Percentiles rank a stretch among this genome's conserved stretches.
These are phyloP conservation scores for Stenichneumon culpator DNA, from an alignment of 2,888 invertebrate species.

Conservation along the genomic window DNA sequence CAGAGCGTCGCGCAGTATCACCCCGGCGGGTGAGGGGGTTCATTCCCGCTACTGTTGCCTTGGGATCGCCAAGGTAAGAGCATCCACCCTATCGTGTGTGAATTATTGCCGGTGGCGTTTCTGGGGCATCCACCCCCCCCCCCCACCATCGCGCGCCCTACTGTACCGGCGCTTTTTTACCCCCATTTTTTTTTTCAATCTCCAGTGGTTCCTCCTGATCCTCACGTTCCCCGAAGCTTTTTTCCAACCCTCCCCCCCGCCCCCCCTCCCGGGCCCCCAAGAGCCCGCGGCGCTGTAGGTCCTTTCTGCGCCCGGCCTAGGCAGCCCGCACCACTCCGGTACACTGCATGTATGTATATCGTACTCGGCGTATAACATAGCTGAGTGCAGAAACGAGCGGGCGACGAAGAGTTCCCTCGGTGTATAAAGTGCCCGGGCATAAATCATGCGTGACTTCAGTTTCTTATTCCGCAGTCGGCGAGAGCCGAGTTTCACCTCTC, in stretches of 20 bases:
- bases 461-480: constrained; percentile 57
- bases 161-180: constrained; percentile 11
- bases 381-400: constrained; percentile 29
- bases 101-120: constrained; percentile 78
- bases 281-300: constrained; percentile 16
- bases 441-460: constrained; percentile 74
- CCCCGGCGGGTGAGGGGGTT: constrained; percentile 14
- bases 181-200: constrained; percentile 38
- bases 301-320: constrained; percentile 25
- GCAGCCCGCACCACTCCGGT: not conserved
- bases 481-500: constrained; percentile 34
- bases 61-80: constrained; percentile 73
- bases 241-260: not conserved
- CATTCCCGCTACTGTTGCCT: constrained; percentile 36
- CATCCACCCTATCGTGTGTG: constrained; percentile 72
- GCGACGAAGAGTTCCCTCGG: constrained; percentile 36
- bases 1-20: constrained; percentile 11
- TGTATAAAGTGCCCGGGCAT: constrained; percentile 65
- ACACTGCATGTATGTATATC: not conserved
- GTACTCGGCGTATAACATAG: constrained; percentile 13
- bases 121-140: constrained; percentile 70
- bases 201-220: constrained; percentile 13
- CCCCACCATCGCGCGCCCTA: constrained; percentile 59
- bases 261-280: not conserved
- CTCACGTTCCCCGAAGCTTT: constrained; percentile 28